Evolutionary conservation across 2,888 invertebrate genomes (phyloP).

Genomic region (Xanthostigma xanthostigma): DNA sequence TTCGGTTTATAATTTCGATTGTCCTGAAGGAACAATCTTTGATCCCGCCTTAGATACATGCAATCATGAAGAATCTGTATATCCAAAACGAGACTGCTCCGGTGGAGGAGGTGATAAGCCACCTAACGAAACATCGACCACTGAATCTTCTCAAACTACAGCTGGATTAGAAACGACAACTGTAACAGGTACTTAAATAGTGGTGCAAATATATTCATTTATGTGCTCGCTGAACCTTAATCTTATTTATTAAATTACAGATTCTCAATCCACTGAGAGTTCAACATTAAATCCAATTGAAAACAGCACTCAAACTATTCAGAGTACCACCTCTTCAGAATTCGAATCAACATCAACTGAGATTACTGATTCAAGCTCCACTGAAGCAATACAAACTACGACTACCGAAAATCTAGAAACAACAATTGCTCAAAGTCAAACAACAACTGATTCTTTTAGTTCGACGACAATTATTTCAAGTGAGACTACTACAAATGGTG

Average conservation of each 20-base stretch:
- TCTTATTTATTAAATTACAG: too few relatives aligned
- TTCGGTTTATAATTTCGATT: constrained; percentile 26
- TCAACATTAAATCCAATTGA: constrained; percentile 8
- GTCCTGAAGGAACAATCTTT: constrained; percentile 50
- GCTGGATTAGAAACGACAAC: constrained; percentile 15
- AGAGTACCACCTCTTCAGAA: constrained; percentile 3
- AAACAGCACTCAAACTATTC: constrained; percentile 7
- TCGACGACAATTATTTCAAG: not conserved
- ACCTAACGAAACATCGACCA: not conserved
- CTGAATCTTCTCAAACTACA: constrained; percentile 7
- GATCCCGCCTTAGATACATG: constrained; percentile 47
- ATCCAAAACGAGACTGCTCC: constrained; percentile 15
- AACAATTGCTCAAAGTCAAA: constrained; percentile 11
- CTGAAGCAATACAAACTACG: constrained; percentile 8
- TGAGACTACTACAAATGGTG: constrained; percentile 14
- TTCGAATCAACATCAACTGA: constrained; percentile 1
- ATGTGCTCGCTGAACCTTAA: too few relatives aligned
- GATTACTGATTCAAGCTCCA: constrained; percentile 9
- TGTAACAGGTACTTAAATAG: constrained; percentile 9
- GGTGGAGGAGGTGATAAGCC: constrained; percentile 6
- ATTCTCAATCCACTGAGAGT: not conserved
- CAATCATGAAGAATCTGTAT: constrained; percentile 47
- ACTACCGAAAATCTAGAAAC: constrained; percentile 9
- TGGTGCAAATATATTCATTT: not conserved
- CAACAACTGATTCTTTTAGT: constrained; percentile 2